Evolutionary conservation across 1,140 invertebrate genomes (phyloP).

Genomic region (Brachionus sp.): DNA sequence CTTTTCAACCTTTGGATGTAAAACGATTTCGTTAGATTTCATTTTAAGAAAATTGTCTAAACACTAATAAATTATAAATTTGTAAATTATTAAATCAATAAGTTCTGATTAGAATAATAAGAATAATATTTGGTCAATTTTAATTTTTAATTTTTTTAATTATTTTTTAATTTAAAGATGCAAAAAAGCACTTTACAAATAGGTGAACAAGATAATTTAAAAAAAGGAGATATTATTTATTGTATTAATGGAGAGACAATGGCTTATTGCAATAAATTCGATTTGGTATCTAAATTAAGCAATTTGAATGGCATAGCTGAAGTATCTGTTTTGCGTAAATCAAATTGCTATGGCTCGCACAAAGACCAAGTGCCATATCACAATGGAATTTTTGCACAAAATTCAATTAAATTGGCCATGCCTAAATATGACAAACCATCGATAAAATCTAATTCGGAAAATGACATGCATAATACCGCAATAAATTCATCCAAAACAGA

Average conservation of each 20-base stretch:
- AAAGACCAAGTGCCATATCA: constrained; percentile 26
- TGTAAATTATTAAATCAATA: no score
- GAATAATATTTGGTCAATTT: no score
- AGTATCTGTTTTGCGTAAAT: not conserved
- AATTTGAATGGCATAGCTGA: constrained; percentile 10
- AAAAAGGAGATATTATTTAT: constrained; percentile 34
- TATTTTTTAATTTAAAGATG: not conserved
- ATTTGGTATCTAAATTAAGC: constrained; percentile 21
- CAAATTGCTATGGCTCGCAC: not conserved
- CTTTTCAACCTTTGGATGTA: no score
- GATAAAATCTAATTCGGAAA: constrained; percentile 32
- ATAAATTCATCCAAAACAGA: constrained; percentile 1
- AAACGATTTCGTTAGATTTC: no score
- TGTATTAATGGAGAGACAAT: constrained; percentile 10
- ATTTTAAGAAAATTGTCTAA: no score
- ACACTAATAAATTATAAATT: no score
- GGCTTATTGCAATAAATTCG: not conserved
- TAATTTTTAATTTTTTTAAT: no score
- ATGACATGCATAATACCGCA: not conserved
- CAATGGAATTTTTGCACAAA: constrained; percentile 44
- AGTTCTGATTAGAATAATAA: no score
- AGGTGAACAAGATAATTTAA: constrained; percentile 30
- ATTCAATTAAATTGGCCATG: constrained; percentile 41
- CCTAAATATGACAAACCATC: constrained; percentile 44
- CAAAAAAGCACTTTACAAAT: constrained; percentile 36